Conservation (phyloP, 2,888 invertebrate species). For the Bugulina stolonifera region DNA sequence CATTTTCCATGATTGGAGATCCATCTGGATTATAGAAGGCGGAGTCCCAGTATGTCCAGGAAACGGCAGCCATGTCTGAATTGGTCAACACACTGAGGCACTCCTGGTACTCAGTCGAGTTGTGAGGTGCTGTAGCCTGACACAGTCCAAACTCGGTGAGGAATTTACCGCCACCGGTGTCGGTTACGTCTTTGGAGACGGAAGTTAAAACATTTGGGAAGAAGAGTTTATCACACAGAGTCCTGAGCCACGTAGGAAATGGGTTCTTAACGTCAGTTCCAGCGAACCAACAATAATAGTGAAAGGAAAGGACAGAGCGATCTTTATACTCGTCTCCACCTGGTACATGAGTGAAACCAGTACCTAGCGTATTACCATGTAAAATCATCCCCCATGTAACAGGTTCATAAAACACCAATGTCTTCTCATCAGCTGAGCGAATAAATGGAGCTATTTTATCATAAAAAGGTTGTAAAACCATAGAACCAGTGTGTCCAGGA, state of each 20-base stretch:
- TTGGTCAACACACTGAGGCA: constrained; percentile 34
- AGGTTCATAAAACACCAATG: constrained; percentile 40
- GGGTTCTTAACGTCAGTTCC: constrained; percentile 24
- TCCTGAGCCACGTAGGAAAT: constrained; percentile 29
- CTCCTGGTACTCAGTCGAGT: constrained; percentile 33
- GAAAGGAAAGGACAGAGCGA: constrained; percentile 35
- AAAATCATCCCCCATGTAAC: constrained; percentile 38
- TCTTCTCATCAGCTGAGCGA: constrained; percentile 34
- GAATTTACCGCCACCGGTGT: constrained; percentile 35
- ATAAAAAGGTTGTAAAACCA: constrained; percentile 36
- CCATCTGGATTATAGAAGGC: constrained; percentile 34
- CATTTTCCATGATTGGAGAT: constrained; percentile 28
- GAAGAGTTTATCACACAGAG: constrained; percentile 35
- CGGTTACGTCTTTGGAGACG: constrained; percentile 30
- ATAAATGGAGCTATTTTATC: constrained; percentile 34
- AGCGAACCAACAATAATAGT: constrained; percentile 40
- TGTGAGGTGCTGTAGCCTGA: constrained; percentile 32
- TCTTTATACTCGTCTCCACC: constrained; percentile 33
- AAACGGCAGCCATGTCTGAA: constrained; percentile 36
- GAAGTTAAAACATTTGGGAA: constrained; percentile 32
- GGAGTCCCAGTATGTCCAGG: constrained; percentile 43
- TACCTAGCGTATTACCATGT: constrained; percentile 32
- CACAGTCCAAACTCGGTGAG: constrained; percentile 43
- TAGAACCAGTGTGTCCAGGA: constrained; percentile 37
- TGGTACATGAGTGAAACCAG: constrained; percentile 36